These are phyloP conservation scores for Mandrillus leucophaeus DNA, from an alignment of 2,113 vertebrate species.

Conservation along the genomic window DNA sequence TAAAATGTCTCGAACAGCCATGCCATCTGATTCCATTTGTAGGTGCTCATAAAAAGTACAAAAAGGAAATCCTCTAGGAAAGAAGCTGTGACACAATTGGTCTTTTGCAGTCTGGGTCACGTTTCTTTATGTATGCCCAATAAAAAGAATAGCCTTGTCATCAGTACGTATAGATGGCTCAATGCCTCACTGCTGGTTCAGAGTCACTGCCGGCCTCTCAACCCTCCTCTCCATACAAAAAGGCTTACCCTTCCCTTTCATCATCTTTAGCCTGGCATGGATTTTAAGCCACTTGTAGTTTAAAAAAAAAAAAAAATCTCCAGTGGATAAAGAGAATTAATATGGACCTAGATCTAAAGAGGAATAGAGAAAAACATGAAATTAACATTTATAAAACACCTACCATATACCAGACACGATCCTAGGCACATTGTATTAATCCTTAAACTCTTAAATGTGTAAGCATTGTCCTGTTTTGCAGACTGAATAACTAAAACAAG, in stretches of 20 bases:
- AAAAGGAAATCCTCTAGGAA: background rate
- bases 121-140: background rate
- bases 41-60: background rate
- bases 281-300: background rate
- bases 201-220: background rate
- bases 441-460: background rate
- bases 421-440: background rate
- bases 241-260: background rate
- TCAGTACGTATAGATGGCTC: background rate
- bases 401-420: background rate
- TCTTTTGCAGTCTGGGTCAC: background rate
- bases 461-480: background rate
- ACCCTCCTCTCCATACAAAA: background rate
- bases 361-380: accelerated
- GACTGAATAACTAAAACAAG: background rate
- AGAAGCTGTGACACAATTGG: background rate
- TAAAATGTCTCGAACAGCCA: background rate
- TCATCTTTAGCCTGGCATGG: background rate
- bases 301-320: no score
- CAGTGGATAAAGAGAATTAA: background rate
- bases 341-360: background rate
- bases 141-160: background rate
- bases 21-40: background rate
- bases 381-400: background rate
- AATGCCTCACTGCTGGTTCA: background rate